Base-by-base conservation (phyloP, 2,888 invertebrate species). In the Archips xylosteana region DNA sequence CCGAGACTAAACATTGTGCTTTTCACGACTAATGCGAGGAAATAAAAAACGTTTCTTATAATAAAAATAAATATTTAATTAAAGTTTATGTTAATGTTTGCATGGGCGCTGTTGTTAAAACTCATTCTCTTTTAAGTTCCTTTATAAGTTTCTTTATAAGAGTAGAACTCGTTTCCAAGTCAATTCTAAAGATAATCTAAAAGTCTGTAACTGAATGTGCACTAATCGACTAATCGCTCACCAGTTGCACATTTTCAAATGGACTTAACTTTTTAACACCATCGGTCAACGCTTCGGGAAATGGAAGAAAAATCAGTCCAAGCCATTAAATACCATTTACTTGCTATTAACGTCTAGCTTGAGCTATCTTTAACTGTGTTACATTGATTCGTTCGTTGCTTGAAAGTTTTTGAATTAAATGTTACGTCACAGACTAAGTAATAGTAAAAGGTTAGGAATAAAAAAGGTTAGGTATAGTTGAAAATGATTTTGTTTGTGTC, bases 201-300 rank as follows among this genome's bases (percentile, higher is more conserved):
- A 62, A 67, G 39, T 47, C 62, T 47, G 62, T 51, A 51, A 61
- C 32, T 57, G 83, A 87, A 78, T 77, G 80, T 39, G 69, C 75
- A 74, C 32, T 32, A 57, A 57, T 57, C 57, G 57, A 23, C 82
- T 82, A 83, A 84, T 85, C 84, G 80, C 77, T 85, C 82, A 85
- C 81, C 76, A 81, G 80, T 81, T 81, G 80, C 78, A 77, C 76
- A 57, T 64, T 69, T 70, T 76, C 78, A 79, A 80, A 81, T 83
- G 78, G 77, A 77, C 78, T 80, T 81, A 83, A 85, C 83, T 85
- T 87, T 83, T 82, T 75, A 82, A 82, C 81, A 71, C 80, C 78
- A 83, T 83, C 82, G 80, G 81, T 85, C 81, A 80, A 80, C 71
- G 77, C 76, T 75, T 71, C 74, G 68, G 68, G 71, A 76, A 80